Percentiles rank a stretch among this genome's conserved stretches.
Evolutionary conservation across 2,113 vertebrate species (phyloP).

Genomic region (Galbula dea): DNA sequence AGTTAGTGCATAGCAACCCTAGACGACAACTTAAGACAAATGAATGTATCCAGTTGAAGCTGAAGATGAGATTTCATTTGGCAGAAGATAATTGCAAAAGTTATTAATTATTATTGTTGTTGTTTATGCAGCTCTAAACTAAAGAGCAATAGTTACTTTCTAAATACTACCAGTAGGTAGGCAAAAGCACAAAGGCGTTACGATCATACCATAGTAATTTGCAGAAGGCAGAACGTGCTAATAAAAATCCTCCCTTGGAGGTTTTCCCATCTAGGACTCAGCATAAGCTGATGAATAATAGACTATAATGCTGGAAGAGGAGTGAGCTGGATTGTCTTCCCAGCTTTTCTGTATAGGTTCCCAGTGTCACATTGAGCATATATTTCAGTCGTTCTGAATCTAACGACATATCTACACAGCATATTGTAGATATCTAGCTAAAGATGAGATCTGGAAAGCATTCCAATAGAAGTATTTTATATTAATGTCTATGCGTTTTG

Average conservation of each 20-base stretch:
- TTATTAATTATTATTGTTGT: slow-evolving; percentile 50
- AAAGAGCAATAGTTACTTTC: slow-evolving; percentile 11
- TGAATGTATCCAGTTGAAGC: slow-evolving; percentile 13
- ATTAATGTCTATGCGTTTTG: neutral
- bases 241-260: slow-evolving; percentile 8
- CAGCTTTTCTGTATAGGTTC: neutral
- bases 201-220: slow-evolving; percentile 6
- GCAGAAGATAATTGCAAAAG: slow-evolving; percentile 45
- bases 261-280: neutral
- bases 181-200: neutral
- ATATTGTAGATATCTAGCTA: neutral
- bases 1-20: slow-evolving; percentile 4
- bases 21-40: slow-evolving; percentile 3
- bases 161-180: neutral
- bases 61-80: slow-evolving; percentile 32
- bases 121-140: slow-evolving; percentile 12
- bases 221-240: slow-evolving; percentile 19
- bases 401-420: neutral
- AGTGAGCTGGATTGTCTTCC: neutral
- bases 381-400: neutral
- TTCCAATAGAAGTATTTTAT: neutral
- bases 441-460: neutral
- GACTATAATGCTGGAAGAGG: neutral
- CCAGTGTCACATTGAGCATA: neutral
- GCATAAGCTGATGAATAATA: neutral